Conservation (phyloP, 2,113 vertebrate genomes). For the Aegithalos caudatus region DNA sequence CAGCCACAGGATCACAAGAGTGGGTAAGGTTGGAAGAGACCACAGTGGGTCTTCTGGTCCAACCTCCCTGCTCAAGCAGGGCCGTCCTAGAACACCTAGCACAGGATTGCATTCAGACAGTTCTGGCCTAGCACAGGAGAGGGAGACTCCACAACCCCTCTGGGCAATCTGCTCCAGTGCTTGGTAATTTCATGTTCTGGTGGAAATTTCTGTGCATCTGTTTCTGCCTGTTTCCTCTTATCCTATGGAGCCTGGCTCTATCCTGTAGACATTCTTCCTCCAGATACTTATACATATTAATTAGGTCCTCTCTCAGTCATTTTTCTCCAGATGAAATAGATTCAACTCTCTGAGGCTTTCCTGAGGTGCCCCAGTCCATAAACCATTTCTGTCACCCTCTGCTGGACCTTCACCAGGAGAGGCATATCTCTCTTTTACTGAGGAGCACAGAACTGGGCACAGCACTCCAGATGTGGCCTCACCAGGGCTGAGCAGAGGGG, state of each 20-base stretch:
- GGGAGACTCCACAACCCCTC: background rate
- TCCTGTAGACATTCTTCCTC: background rate
- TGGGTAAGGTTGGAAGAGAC: background rate
- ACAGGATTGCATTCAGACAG: fast-evolving
- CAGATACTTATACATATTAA: background rate
- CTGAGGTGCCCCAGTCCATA: background rate
- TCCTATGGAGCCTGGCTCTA: background rate
- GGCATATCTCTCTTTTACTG: background rate
- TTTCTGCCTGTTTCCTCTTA: background rate
- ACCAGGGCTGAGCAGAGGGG: background rate
- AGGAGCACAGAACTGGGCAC: background rate
- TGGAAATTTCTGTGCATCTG: background rate
- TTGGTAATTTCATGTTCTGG: background rate
- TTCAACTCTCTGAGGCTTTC: background rate
- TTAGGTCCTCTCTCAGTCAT: background rate
- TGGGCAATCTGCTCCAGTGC: background rate
- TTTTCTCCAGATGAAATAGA: background rate
- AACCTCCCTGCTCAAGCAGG: background rate
- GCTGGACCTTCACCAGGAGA: fast-evolving
- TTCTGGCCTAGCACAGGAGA: background rate
- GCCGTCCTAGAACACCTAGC: background rate
- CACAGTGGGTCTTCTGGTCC: background rate
- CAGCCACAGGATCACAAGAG: no score
- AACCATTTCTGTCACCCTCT: background rate
- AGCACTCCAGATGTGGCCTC: background rate